These are phyloP conservation scores for Rhamnusium bicolor DNA, from an alignment of 2,888 invertebrate genomes.

Conservation along the genomic window DNA sequence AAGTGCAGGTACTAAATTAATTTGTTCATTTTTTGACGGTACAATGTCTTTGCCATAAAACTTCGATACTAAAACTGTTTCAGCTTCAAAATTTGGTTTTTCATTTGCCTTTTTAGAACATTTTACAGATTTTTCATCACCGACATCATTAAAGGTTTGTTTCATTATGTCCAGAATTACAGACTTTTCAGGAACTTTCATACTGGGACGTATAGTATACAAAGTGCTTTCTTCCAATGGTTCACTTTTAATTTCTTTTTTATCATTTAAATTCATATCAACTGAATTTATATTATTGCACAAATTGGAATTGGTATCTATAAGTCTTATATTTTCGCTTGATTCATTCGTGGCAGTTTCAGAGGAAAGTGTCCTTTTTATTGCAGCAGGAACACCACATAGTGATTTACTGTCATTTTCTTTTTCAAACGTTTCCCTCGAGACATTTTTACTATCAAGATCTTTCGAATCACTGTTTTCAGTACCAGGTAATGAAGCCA, in stretches of 20 bases:
- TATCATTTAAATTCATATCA: conserved; percentile 48
- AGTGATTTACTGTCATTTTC: neutral
- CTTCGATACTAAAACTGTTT: conserved; percentile 27
- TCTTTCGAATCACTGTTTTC: conserved; percentile 59
- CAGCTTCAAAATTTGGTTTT: conserved; percentile 16
- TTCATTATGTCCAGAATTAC: conserved; percentile 76
- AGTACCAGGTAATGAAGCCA: conserved; percentile 65
- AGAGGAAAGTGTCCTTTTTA: conserved; percentile 47
- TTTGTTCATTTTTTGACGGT: conserved; percentile 4
- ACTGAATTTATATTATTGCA: conserved; percentile 57
- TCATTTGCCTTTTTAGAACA: neutral
- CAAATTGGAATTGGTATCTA: conserved; percentile 67
- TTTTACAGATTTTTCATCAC: conserved; percentile 43
- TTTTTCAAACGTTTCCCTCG: neutral
- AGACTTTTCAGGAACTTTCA: conserved; percentile 75
- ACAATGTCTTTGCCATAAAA: conserved; percentile 36
- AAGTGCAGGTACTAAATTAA: neutral
- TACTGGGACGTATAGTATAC: conserved; percentile 54
- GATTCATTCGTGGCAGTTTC: conserved; percentile 49
- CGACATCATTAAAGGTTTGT: conserved; percentile 72
- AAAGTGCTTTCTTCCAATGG: conserved; percentile 12
- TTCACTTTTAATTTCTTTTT: conserved; percentile 42
- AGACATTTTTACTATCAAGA: neutral
- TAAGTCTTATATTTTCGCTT: conserved; percentile 43
- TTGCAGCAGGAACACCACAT: conserved; percentile 17